Evolutionary conservation across 2,888 invertebrate species (phyloP), one percentile per base, ranked within the genome.

Genomic region (Miltochrista miniata): DNA sequence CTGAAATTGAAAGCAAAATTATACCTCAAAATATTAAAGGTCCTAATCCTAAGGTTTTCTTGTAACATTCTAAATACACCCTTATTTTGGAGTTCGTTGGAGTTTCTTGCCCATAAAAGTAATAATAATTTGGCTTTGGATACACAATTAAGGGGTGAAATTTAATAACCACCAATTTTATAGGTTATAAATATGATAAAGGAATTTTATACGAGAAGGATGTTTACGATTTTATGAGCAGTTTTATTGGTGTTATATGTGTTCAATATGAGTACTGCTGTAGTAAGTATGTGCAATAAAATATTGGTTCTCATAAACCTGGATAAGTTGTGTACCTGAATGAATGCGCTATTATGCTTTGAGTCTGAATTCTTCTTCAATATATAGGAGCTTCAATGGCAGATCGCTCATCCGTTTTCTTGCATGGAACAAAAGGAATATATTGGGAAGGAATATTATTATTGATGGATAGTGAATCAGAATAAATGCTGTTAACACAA

Each of bases 91-190:
- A 67, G 61, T 65, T 54, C 61, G 46, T 51, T 45, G 39, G 48
- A 55, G 59, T 53, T 57, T 43, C 29, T 43, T 29, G 46, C 48
- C 61, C 63, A 59, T 68, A 65, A 73, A 71, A 69, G 70, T 79
- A 80, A 81, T 81, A 84, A 77, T 85, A 83, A 83, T 85, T 83
- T 76, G 70, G 79, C 72, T 76, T 79, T 74, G 71, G 75, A 81
- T 76, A 74, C 75, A 76, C 81, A 85, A 86, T 88, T 86, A 87
- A 79, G 82, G 84, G 83, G 71, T 55, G 70, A 84, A 87, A 88
- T 78, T 87, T 87, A 85, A 87, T 86, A 87, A 87, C 82, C 73
- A 74, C 74, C 72, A 71, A 75, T 82, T 81, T 85, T 81, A 82
- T 82, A 72, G 71, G 69, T 69, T 59, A 55, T 59, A 48, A 62